Evolutionary conservation across 2,888 invertebrate genomes (phyloP).

Genomic region (Chrysolina haemoptera): DNA sequence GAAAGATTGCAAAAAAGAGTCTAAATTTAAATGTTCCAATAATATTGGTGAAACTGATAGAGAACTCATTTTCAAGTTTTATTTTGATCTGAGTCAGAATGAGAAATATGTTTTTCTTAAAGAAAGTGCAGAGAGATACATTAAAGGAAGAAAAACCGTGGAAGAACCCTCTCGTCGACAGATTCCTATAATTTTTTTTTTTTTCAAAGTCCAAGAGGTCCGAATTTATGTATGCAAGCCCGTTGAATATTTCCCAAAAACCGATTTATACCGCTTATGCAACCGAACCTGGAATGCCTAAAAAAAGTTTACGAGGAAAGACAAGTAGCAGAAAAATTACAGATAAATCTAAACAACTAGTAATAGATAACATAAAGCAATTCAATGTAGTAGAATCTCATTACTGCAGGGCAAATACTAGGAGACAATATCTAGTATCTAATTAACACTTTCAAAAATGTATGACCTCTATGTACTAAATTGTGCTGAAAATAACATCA

Average conservation of each 20-base stretch:
- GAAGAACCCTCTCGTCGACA: neutral
- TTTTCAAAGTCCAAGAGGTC: constrained; percentile 31
- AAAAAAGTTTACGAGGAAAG: constrained; percentile 35
- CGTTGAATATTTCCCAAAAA: constrained; percentile 1
- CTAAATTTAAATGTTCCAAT: constrained; percentile 23
- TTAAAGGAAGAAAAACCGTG: constrained; percentile 34
- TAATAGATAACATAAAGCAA: constrained; percentile 36
- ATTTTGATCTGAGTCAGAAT: constrained; percentile 37
- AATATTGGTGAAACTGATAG: constrained; percentile 34
- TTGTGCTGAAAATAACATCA: constrained; percentile 35
- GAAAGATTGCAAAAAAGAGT: constrained; percentile 21
- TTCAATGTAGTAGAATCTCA: constrained; percentile 36
- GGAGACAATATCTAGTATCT: constrained; percentile 38
- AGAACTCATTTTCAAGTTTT: constrained; percentile 32
- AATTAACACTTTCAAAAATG: constrained; percentile 37
- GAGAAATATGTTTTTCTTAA: constrained; percentile 33
- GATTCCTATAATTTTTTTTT: constrained; percentile 24
- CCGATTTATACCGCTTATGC: constrained; percentile 5
- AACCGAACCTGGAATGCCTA: constrained; percentile 25
- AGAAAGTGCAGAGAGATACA: constrained; percentile 29
- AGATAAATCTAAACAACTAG: constrained; percentile 31
- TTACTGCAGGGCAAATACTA: constrained; percentile 29
- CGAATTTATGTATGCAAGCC: neutral
- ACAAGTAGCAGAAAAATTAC: constrained; percentile 31
- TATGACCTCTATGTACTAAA: constrained; percentile 39